A percentile compares a stretch with the other conserved stretches of the same genome.
Conservation (phyloP, 2,888 invertebrate species). For the Tinea trinotella region DNA sequence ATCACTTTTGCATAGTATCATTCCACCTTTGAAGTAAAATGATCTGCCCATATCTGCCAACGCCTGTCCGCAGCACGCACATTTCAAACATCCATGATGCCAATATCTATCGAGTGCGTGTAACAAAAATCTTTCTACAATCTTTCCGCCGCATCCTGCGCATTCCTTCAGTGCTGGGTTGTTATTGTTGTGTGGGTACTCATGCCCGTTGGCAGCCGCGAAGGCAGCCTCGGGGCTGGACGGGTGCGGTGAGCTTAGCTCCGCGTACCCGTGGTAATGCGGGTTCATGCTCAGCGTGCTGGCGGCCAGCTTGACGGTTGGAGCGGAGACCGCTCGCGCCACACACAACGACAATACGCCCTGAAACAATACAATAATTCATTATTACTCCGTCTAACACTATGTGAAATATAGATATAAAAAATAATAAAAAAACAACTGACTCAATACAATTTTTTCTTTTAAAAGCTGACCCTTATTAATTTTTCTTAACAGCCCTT, state of each 20-base stretch:
- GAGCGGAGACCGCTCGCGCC: constrained; percentile 67
- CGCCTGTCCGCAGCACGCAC: constrained; percentile 90
- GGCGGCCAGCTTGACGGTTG: constrained; percentile 89
- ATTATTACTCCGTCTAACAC: not conserved
- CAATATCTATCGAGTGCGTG: constrained; percentile 95
- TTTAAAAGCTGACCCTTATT: not conserved
- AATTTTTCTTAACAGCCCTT: not conserved
- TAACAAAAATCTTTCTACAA: constrained; percentile 91
- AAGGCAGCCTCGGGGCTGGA: constrained; percentile 82
- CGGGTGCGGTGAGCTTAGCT: constrained; percentile 84
- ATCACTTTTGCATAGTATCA: constrained; percentile 96
- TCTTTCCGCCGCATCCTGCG: constrained; percentile 93
- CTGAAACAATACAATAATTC: constrained; percentile 37
- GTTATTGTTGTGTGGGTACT: constrained; percentile 75
- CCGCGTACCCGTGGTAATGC: constrained; percentile 89
- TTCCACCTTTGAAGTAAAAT: constrained; percentile 93
- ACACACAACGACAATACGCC: constrained; percentile 68
- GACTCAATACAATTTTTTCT: too few species aligned
- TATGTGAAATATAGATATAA: too few species aligned
- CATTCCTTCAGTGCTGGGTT: constrained; percentile 81
- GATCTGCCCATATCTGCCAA: constrained; percentile 92
- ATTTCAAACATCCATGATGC: constrained; percentile 96
- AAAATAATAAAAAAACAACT: too few species aligned
- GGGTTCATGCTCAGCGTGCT: constrained; percentile 91
- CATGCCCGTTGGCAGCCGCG: constrained; percentile 72